Evolutionary conservation across 2,888 invertebrate species (phyloP), one percentile per base, ranked within the genome.

Genomic region (Diachrysia chrysitis): DNA sequence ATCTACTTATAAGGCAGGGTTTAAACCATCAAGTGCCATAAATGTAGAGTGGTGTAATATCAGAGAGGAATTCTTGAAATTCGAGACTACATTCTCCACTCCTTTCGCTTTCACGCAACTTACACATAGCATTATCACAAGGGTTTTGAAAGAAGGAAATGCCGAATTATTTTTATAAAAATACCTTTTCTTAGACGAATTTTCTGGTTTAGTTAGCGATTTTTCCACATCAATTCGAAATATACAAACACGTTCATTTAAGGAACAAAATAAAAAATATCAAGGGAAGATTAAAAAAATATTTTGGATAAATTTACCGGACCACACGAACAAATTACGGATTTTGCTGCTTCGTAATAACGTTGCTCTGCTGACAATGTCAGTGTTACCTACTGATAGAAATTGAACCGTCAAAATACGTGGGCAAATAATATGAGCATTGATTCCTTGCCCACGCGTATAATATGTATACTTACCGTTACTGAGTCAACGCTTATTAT

Each of bases 101-200:
- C 19, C 48, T 2, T 48, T 19, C 19, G 48, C 9, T 48, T 48
- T 48, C 48, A 48, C 48, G 48, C 19, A 12, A 10, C 48, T 48
- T 48, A 48, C 10, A 48, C 19, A 48, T 48, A n/a, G n/a, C n/a
- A n/a, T n/a, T n/a, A n/a, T 48, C 48, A 48, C 48, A 48, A 48
- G 19, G 19, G 12, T 19, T 37, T 12, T 19, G 19, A 19, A 48
- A 48, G 48, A 19, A 19, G 19, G 19, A 19, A 48, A 19, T 10
- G 0, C 10, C 19, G 48, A 48, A 48, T 48, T 48, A 19, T 17
- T 48, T 46, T 48, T 48, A 19, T 19, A 9, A 19, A 48, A 19
- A 48, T 9, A 17, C 48, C 2, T 3, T 48, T 17, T n/a, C 19
- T 48, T 48, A 17, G 3, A 19, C 19, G 17, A 19, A 1, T 48